Evolutionary conservation across 2,797 vertebrate genomes (phyloP).

Genomic region (Cirrhinus mrigala): DNA sequence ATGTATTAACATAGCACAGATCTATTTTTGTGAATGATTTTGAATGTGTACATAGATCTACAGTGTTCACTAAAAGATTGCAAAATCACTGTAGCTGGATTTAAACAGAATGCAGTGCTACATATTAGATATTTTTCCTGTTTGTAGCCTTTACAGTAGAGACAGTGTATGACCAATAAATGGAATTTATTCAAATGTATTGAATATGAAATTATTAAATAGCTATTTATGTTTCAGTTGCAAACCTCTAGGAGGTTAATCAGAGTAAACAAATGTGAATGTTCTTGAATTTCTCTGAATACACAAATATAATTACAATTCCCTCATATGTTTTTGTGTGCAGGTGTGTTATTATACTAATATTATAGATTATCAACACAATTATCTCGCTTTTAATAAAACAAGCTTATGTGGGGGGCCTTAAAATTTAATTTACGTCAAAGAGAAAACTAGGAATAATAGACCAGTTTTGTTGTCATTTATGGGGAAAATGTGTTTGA

Average conservation of each 20-base stretch:
- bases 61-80: not conserved
- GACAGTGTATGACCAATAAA: not conserved
- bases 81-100: constrained; percentile 3
- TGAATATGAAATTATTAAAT: not conserved
- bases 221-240: constrained; percentile 49
- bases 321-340: constrained; percentile 33
- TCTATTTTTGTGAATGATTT: constrained; percentile 27
- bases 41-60: not conserved
- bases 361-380: not conserved
- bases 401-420: not conserved
- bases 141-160: not conserved
- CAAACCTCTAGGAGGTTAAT: not conserved
- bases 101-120: constrained; percentile 6
- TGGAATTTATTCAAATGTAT: not conserved
- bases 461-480: not conserved
- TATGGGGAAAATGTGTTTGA: not conserved
- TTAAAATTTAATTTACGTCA: not conserved
- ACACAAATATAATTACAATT: constrained; percentile 69
- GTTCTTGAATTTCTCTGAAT: constrained; percentile 64
- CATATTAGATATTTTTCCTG: not conserved
- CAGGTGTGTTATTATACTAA: not conserved
- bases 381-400: not conserved
- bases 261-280: constrained; percentile 46
- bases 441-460: not conserved
- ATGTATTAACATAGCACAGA: not conserved